phyloP scores from a whole-genome alignment of 2,797 vertebrate species.

The Acestrorhynchus altus region DNA sequence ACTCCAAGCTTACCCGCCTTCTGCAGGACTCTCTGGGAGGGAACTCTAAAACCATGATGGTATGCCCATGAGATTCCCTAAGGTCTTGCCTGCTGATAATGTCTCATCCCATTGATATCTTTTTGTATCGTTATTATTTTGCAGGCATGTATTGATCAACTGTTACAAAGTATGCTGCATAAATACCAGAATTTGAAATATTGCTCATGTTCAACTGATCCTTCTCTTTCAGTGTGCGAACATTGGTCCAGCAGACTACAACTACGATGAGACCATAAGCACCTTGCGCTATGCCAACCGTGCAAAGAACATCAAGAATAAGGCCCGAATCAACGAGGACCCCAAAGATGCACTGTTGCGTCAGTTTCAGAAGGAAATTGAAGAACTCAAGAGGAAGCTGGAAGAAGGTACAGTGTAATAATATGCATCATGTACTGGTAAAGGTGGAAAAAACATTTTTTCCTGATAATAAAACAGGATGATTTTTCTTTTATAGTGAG shows the following conservation, averaged over 20 bases:
- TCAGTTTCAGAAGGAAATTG: conserved; percentile 98
- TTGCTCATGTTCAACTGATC: background rate
- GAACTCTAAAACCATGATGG: conserved; percentile 99
- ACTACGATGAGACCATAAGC: conserved; percentile 98
- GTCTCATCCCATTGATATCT: background rate
- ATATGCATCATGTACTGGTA: no score
- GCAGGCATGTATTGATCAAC: background rate
- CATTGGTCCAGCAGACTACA: conserved; percentile 97
- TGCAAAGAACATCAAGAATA: conserved; percentile 99
- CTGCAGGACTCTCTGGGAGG: conserved; percentile 97
- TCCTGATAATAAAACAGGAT: no score
- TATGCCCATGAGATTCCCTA: conserved; percentile 58
- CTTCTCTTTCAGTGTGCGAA: conserved; percentile 88
- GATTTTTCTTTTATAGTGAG: no score
- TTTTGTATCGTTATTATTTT: no score
- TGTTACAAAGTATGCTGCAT: background rate
- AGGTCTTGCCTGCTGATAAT: background rate
- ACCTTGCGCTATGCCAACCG: conserved; percentile 96
- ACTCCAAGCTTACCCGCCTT: conserved; percentile 95
- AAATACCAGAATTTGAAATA: background rate
- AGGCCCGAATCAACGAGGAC: conserved; percentile 98
- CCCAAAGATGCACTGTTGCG: conserved; percentile 95
- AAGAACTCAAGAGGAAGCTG: conserved; percentile 96
- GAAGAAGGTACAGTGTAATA: conserved; percentile 90
- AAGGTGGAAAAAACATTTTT: no score